Evolutionary conservation across 2,113 vertebrate species (phyloP), one percentile per base, ranked within the genome.

Genomic region (Neofelis nebulosa): DNA sequence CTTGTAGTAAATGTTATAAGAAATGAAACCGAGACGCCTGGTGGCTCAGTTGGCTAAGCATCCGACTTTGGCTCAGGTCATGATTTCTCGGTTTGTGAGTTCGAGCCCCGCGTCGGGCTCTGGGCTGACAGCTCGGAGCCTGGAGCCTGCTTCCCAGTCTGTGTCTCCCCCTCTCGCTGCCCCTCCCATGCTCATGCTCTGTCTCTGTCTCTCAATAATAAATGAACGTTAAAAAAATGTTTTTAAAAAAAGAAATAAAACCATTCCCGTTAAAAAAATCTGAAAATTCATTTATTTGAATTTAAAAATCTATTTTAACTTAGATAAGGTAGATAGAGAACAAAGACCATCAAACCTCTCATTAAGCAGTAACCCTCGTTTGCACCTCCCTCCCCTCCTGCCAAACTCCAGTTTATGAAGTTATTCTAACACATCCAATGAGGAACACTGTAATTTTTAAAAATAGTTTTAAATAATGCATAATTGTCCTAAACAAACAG

Each of bases 271-370:
- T 80, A 55, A 33, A 63, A 84, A 93, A 86, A 11, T 21, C 48
- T 76, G 19, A 91, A 96, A 92, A 73, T 41, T 87, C 25, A 48
- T 21, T 88, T 73, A 57, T 84, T 55, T 84, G 45, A 79, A 86
- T 81, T 27, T 61, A 15, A 31, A 89, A 86, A 41, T 13, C 12
- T 74, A 63, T 90, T 91, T 92, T 73, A 82, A 80, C 48, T 76
- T 57, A 63, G 52, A 69, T 55, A 82, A 68, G 74, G 55, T n/a
- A n/a, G 23, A 48, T 1, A 63, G 66, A 83, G 41, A 89, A 55
- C 33, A 79, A 95, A 95, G 52, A 89, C 10, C 2, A 21, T 3
- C 31, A 81, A 93, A 48, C 25, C 48, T 87, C 55, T 78, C 48
- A 73, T 69, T 93, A 95, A 71, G 81, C 5, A 73, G 38, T 68